A percentile compares a stretch with the other conserved stretches of the same genome.
Conservation (phyloP, 2,888 invertebrate species). For the Chymomyza amoena region DNA sequence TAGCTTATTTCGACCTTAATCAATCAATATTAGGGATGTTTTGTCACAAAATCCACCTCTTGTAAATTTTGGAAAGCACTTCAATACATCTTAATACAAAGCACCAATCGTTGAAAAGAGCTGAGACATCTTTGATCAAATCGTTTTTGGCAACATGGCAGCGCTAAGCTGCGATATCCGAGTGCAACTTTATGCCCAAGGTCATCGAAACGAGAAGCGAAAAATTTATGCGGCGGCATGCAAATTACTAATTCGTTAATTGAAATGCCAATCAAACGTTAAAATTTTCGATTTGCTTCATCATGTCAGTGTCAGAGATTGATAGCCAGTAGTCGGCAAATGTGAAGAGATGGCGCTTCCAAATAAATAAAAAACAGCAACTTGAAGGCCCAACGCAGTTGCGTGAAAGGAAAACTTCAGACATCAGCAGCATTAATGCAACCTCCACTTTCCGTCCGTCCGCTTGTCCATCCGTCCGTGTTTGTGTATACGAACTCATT, state of each 20-base stretch:
- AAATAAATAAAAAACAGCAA: conserved; percentile 13
- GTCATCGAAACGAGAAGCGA: background rate
- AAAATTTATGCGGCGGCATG: conserved; percentile 30
- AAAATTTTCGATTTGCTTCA: conserved; percentile 16
- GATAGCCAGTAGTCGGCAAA: conserved; percentile 44
- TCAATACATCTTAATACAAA: background rate
- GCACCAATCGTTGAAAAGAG: conserved; percentile 7
- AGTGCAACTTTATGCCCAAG: background rate
- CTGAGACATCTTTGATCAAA: background rate
- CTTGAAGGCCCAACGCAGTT: conserved; percentile 39
- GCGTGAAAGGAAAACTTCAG: conserved; percentile 61
- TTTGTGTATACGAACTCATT: conserved; percentile 66
- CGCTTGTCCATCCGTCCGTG: conserved; percentile 16
- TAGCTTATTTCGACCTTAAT: no score
- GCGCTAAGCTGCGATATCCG: background rate
- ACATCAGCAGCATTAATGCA: background rate
- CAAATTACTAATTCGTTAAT: conserved; percentile 74
- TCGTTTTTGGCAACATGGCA: background rate
- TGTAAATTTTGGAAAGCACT: background rate
- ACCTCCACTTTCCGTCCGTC: conserved; percentile 8
- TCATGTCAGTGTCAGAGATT: conserved; percentile 68
- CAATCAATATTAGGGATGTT: no score
- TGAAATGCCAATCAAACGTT: conserved; percentile 71
- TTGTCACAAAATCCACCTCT: conserved; percentile 24
- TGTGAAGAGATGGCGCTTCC: background rate